phyloP scores from a whole-genome alignment of 1,140 invertebrate genomes.

The Monomorium pharaonis region DNA sequence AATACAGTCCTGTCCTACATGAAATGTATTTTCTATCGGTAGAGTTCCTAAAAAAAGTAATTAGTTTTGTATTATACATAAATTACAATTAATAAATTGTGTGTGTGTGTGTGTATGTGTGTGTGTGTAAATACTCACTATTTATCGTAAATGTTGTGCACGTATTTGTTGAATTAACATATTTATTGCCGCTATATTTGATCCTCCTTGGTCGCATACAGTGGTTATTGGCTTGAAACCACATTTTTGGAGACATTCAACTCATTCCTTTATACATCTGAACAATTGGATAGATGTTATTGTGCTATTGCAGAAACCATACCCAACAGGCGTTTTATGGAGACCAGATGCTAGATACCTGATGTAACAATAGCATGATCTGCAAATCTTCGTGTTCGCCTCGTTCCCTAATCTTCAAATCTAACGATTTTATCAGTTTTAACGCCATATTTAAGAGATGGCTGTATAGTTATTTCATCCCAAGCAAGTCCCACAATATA shows the following conservation, averaged over 20 bases:
- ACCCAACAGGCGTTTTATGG: neutral
- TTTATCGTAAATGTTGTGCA: neutral
- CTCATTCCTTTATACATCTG: neutral
- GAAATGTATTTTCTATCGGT: neutral
- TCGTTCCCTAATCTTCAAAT: constrained; percentile 7
- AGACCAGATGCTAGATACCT: neutral
- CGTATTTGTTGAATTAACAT: neutral
- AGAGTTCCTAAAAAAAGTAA: neutral
- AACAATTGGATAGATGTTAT: neutral
- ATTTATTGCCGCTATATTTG: neutral
- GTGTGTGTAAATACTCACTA: neutral
- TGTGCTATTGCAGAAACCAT: neutral
- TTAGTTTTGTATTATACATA: too few relatives aligned
- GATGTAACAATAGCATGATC: neutral
- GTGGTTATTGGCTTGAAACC: neutral
- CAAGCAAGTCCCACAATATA: neutral
- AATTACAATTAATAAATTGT: too few relatives aligned
- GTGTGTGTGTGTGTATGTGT: too few relatives aligned
- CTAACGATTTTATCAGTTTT: neutral
- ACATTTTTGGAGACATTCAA: neutral
- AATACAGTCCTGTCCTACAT: neutral
- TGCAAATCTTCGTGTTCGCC: neutral
- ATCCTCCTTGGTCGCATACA: neutral
- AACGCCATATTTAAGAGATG: neutral
- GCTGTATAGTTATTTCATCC: neutral